phyloP scores from a whole-genome alignment of 2,888 invertebrate species.

The Entomobrya proxima region DNA sequence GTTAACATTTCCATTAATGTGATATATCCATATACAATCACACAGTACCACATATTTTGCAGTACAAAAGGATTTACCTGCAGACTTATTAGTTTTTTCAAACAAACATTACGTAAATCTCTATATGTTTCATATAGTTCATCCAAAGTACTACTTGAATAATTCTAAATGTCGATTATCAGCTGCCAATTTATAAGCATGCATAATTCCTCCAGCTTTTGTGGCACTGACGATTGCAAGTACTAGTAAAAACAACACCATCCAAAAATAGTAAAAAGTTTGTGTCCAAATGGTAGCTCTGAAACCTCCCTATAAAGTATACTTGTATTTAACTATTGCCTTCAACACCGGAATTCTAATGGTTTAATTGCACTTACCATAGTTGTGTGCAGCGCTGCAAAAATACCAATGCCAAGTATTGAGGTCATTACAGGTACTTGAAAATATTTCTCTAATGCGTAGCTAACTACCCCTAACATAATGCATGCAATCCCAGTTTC shows the following conservation, averaged over 20 bases:
- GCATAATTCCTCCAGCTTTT: constrained; percentile 57
- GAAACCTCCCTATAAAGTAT: constrained; percentile 66
- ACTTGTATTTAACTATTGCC: not conserved
- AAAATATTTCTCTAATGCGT: constrained; percentile 56
- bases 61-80: constrained; percentile 62
- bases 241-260: constrained; percentile 4
- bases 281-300: constrained; percentile 68
- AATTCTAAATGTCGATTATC: constrained; percentile 43
- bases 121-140: too few species aligned
- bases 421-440: constrained; percentile 58
- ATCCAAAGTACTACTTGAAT: constrained; percentile 52
- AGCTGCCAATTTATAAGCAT: constrained; percentile 49
- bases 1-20: constrained; percentile 49
- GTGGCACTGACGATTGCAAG: constrained; percentile 27
- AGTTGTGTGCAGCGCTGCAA: constrained; percentile 62
- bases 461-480: constrained; percentile 44
- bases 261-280: constrained; percentile 44
- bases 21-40: constrained; percentile 66
- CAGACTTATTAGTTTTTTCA: constrained; percentile 58
- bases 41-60: constrained; percentile 69
- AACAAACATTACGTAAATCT: too few species aligned
- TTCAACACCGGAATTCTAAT: not conserved
- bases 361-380: constrained; percentile 50
- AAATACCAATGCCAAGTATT: constrained; percentile 62
- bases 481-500: constrained; percentile 39